Evolutionary conservation across 2,113 vertebrate genomes (phyloP), one percentile per base, ranked within the genome.

Genomic region (Sprattus sprattus): DNA sequence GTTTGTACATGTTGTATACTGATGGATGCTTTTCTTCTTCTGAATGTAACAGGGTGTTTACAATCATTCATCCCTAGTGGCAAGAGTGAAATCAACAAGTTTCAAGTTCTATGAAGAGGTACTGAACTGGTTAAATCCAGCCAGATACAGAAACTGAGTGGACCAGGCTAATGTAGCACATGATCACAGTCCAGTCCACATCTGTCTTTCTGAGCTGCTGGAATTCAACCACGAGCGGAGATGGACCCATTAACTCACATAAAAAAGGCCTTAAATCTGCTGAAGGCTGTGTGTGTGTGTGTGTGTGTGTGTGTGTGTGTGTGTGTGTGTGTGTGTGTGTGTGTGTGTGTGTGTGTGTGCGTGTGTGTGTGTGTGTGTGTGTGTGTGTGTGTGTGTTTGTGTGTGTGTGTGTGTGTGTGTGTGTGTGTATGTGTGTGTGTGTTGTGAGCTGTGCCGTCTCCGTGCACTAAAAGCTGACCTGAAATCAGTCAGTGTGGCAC

Each of bases 401-500:
- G n/a, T n/a, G n/a, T n/a, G n/a, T n/a, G n/a, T n/a, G n/a, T n/a
- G n/a, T n/a, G n/a, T n/a, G n/a, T n/a, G n/a, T n/a, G n/a, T n/a
- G n/a, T n/a, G n/a, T n/a, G n/a, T n/a, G n/a, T n/a, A n/a, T n/a
- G n/a, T n/a, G n/a, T n/a, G n/a, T n/a, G n/a, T 10, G 2, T 32
- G 64, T 6, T 67, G 64, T 67, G 64, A 28, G 64, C 25, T 67
- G 64, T 25, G 13, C 64, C 1, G 64, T 9, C 25, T 25, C 25
- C 28, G 32, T 13, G 82, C 32, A 83, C 8, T 45, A 82, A 44
- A 84, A 71, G 82, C 81, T 84, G 60, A 84, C 46, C 67, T 45
- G 39, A 85, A 82, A 92, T 89, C 1, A 80, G n/a, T 11, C 57
- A 47, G 2, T 6, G 80, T 47, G 2, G 57, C 85, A 71, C 64